Evolutionary conservation across 1,140 invertebrate genomes (phyloP).

Genomic region (Hormaphis cornu): DNA sequence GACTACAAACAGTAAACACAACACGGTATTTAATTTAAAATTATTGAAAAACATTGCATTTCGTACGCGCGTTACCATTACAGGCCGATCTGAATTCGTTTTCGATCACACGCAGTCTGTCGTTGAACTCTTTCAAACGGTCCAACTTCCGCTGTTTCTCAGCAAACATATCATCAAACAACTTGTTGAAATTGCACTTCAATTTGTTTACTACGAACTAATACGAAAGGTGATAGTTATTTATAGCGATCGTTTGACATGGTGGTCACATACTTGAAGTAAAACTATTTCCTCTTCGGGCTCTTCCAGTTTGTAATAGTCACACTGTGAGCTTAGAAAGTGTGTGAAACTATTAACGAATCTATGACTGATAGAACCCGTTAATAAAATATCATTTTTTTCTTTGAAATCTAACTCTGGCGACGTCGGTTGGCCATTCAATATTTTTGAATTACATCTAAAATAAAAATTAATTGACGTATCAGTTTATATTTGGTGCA

Average conservation of each 20-base stretch:
- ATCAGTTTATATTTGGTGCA: neutral
- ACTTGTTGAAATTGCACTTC: constrained; percentile 44
- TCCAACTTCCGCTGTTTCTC: constrained; percentile 43
- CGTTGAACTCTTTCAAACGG: constrained; percentile 39
- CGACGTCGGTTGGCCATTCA: neutral
- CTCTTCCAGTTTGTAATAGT: constrained; percentile 12
- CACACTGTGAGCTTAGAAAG: constrained; percentile 21
- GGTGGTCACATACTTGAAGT: constrained; percentile 23
- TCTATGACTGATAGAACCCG: constrained; percentile 5
- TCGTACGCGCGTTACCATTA: constrained; percentile 19
- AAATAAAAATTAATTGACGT: neutral
- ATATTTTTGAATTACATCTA: neutral
- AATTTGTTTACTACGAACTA: constrained; percentile 26
- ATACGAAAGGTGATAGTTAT: neutral
- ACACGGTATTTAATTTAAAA: too few species aligned
- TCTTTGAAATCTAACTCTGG: neutral
- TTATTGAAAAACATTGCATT: neutral
- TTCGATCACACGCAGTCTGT: constrained; percentile 41
- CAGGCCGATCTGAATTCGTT: constrained; percentile 31
- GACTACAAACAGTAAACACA: constrained; percentile 39
- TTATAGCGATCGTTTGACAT: neutral
- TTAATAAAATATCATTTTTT: neutral
- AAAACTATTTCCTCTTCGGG: constrained; percentile 23
- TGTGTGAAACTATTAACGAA: neutral
- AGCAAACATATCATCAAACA: constrained; percentile 44